A percentile compares a stretch with the other conserved stretches of the same genome.
Evolutionary conservation across 2,113 vertebrate genomes (phyloP).

Genomic region (Sebastes schlegelii): DNA sequence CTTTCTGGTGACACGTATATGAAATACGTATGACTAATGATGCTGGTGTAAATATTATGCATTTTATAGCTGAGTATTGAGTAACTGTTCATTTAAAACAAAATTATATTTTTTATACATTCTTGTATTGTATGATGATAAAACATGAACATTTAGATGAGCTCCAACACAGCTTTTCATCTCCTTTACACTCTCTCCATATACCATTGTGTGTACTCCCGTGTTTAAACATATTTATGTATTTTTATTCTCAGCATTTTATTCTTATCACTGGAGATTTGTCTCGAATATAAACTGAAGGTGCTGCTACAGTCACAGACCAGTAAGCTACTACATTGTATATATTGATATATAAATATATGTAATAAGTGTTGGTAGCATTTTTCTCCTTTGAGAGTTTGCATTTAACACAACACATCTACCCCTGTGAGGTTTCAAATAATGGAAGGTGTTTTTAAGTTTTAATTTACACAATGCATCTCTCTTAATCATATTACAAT

Average conservation of each 20-base stretch:
- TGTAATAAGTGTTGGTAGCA: slow-evolving; percentile 21
- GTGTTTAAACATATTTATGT: slow-evolving; percentile 38
- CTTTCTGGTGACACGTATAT: slow-evolving; percentile 25
- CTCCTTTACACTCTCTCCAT: slow-evolving; percentile 6
- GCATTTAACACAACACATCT: background rate
- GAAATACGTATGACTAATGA: slow-evolving; percentile 26
- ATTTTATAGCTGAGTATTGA: slow-evolving; percentile 62
- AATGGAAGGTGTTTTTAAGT: background rate
- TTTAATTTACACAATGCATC: slow-evolving; percentile 34
- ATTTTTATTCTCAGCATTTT: slow-evolving; percentile 40
- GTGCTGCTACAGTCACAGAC: slow-evolving; percentile 75
- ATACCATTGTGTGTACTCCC: slow-evolving; percentile 18
- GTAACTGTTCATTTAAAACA: slow-evolving; percentile 63
- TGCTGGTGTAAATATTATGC: slow-evolving; percentile 66
- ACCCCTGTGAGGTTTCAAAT: background rate
- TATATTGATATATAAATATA: slow-evolving; percentile 47
- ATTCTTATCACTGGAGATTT: slow-evolving; percentile 65
- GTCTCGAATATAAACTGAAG: slow-evolving; percentile 66
- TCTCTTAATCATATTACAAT: background rate
- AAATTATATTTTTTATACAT: slow-evolving; percentile 79
- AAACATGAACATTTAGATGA: slow-evolving; percentile 22
- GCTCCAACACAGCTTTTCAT: slow-evolving; percentile 22
- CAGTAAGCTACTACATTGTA: slow-evolving; percentile 67
- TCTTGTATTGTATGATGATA: slow-evolving; percentile 56
- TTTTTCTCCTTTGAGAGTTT: slow-evolving; percentile 11